Evolutionary conservation across 1,140 invertebrate species (phyloP), one percentile per base, ranked within the genome.

Genomic region (Oreohelix idahoensis): DNA sequence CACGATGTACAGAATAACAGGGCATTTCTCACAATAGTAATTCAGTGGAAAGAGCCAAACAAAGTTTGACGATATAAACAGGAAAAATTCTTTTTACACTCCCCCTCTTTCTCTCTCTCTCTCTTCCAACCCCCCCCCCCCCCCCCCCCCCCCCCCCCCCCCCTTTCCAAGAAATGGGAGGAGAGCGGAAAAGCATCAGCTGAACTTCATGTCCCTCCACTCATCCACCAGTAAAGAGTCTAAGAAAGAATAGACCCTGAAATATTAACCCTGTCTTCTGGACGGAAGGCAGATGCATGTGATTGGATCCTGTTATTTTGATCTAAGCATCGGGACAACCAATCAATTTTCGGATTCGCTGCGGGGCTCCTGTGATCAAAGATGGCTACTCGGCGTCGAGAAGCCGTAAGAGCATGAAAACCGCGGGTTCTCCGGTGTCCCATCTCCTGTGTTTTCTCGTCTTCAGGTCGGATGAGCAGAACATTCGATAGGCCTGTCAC

Each of bases 241-340:
- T n/a, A 58, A 23, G 53, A 58, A 58, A n/a, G 26, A 58, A 58
- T 5, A 23, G 53, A 58, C 53, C 11, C 29, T 66, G 63, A 66
- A 66, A 66, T 66, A 66, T 66, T 66, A 66, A 5, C 71, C 39
- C 71, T n/a, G 38, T 73, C 71, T 45, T 42, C 71, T 42, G 71
- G 36, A 29, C 1, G 71, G 71, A 45, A 73, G n/a, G 71, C 39
- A 73, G 42, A 73, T 73, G 71, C 71, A 42, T 73, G 42, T 39
- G 71, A 73, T 45, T 39, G 71, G 71, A 73, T 73, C 71, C 71
- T 73, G 38, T 73, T 73, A 73, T 73, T 73, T 73, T 73, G 71
- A 73, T 73, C 71, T 45, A 45, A 45, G 38, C 71, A 39, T 45
- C 36, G n/a, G 71, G 42, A 73, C 36, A 42, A 73, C 71, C 71